Evolutionary conservation across 2,797 vertebrate genomes (phyloP).

Genomic region (Cheirogaleus major): DNA sequence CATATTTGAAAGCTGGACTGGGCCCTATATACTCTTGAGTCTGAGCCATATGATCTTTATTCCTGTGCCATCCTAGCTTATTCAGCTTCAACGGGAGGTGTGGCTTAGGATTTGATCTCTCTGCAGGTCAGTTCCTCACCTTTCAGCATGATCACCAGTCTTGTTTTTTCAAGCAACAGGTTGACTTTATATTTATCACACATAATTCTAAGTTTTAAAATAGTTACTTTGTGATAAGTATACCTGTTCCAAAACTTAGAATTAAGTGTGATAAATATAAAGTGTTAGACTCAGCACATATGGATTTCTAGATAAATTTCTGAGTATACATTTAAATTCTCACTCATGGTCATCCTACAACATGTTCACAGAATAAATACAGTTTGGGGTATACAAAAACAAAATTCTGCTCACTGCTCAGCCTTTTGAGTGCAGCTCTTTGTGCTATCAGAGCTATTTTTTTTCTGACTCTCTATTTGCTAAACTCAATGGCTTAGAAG

Average conservation of each 20-base stretch:
- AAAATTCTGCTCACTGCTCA: neutral
- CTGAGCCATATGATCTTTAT: neutral
- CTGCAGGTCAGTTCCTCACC: neutral
- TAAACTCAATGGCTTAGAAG: constrained; percentile 9
- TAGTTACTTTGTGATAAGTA: constrained; percentile 76
- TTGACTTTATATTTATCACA: constrained; percentile 74
- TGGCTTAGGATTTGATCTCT: neutral
- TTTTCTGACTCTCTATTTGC: constrained; percentile 15
- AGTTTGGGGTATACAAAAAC: neutral
- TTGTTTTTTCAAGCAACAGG: constrained; percentile 59
- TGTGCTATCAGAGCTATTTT: neutral
- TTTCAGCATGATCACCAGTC: constrained; percentile 54
- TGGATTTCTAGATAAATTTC: constrained; percentile 65
- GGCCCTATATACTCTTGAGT: neutral
- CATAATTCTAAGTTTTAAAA: constrained; percentile 75
- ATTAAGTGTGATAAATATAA: constrained; percentile 75
- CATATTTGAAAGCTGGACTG: neutral
- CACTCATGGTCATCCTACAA: neutral
- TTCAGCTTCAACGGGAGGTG: neutral
- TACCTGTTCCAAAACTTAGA: constrained; percentile 73
- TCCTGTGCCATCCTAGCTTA: neutral
- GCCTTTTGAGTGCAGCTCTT: neutral
- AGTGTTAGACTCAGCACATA: constrained; percentile 59
- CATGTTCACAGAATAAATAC: neutral
- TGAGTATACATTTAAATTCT: constrained; percentile 35